Evolutionary conservation across 2,888 invertebrate species (phyloP).

Genomic region (Vannuccia rotundouncinata): DNA sequence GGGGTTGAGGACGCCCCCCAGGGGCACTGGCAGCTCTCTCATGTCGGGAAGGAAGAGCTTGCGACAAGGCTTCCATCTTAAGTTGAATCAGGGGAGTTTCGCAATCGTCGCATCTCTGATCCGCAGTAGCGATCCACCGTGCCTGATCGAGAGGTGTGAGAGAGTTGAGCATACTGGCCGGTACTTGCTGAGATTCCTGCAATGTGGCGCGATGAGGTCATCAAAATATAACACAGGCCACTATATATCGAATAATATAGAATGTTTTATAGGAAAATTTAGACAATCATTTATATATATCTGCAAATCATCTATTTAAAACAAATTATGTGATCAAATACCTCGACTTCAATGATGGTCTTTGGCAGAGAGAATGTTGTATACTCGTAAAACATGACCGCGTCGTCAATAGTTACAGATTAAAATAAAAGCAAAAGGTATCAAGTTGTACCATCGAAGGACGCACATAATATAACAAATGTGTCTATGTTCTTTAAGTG

Average conservation of each 20-base stretch:
- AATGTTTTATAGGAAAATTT: not conserved
- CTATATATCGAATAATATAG: not conserved
- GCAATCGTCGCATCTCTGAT: not conserved
- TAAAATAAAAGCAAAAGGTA: too few species aligned
- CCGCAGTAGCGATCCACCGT: not conserved
- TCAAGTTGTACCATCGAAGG: too few species aligned
- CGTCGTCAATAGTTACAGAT: too few species aligned
- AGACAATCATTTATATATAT: not conserved
- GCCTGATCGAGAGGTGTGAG: conserved; percentile 1
- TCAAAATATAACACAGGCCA: too few species aligned
- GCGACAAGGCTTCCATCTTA: not conserved
- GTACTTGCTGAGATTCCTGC: conserved; percentile 1
- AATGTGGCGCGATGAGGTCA: too few species aligned
- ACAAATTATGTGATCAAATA: not conserved
- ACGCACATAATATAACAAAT: too few species aligned
- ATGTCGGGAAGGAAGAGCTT: not conserved
- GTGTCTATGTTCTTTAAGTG: too few species aligned
- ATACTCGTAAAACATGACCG: not conserved
- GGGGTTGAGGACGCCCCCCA: not conserved
- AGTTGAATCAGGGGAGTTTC: not conserved
- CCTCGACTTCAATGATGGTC: not conserved
- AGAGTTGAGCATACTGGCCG: not conserved
- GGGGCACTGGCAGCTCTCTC: not conserved
- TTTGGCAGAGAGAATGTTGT: not conserved
- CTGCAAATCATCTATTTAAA: not conserved